Conservation (phyloP, 1,140 invertebrate species). For the Papilio helenus region DNA sequence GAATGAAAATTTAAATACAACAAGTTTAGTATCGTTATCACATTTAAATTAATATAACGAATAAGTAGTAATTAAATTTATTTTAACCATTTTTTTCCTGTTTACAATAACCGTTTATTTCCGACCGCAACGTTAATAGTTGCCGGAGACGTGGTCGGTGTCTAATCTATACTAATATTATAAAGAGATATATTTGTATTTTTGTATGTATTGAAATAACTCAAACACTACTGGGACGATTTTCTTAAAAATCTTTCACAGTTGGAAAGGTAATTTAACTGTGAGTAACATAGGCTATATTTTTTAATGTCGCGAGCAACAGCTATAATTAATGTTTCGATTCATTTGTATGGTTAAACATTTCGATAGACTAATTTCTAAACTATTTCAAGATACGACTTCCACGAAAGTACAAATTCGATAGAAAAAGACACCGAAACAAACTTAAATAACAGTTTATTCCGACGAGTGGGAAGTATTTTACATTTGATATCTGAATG, state of each 20-base stretch:
- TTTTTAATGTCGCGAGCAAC: no score
- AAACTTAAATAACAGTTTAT: background rate
- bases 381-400: background rate
- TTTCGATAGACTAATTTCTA: background rate
- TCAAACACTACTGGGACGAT: no score
- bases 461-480: background rate
- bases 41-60: background rate
- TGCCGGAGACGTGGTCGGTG: background rate
- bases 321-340: background rate
- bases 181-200: no score
- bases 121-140: background rate
- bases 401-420: background rate
- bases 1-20: background rate
- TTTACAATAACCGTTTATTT: background rate
- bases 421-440: background rate
- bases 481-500: conserved; percentile 10
- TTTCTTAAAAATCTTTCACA: no score
- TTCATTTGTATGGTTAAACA: background rate
- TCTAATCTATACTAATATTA: background rate
- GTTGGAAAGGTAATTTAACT: no score
- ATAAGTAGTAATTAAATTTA: background rate
- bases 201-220: no score
- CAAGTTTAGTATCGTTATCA: background rate
- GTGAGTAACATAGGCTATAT: no score
- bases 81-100: background rate